Base-by-base conservation (phyloP, 2,113 vertebrate species). In the Chrysemys picta region DNA sequence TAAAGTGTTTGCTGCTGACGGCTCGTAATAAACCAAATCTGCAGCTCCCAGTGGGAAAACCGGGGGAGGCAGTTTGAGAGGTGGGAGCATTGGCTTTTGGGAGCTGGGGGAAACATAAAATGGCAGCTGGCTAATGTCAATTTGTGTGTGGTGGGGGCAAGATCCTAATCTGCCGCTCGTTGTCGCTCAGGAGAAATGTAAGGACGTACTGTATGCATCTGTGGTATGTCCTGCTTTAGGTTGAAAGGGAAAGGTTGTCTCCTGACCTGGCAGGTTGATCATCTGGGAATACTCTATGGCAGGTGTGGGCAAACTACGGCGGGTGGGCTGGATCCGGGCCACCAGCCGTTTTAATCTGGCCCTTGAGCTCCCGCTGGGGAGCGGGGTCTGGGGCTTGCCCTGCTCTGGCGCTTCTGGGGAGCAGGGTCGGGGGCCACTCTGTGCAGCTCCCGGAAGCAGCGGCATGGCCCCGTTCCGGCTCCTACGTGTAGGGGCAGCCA, bases 81-180 rank as follows among this genome's bases (percentile, higher is more conserved):
- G 35, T 19, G 65, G 19, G 35, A 69, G 62, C 62, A 16, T 17
- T 19, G 16, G 62, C 17, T 69, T n/a, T 69, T 69, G 31, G 35
- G 65, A 72, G n/a, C n/a, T 10, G 17, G 65, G 65, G 19, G 65
- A 6, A 22, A 72, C 65, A 9, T 69, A 72, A 38, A 38, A 22
- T 38, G 35, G 19, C 9, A 38, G 65, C 9, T 72, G n/a, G 17
- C 65, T 72, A n/a, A 38, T 22, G 19, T 38, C 65, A 10, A 4
- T 22, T 8, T 22, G 4, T 38, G 65, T 5, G 17, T 10, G 65
- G 35, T 38, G 35, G 21, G 17, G n/a, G 5, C n/a, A 72, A 72
- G n/a, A 5, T 5, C 2, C n/a, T n/a, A 8, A n/a, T 69, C 62
- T 5, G 19, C 8, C 0, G 35, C 35, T n/a, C 6, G 7, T 65